Evolutionary conservation across 2,888 invertebrate species (phyloP).

Genomic region (Drosophila setosimentum): DNA sequence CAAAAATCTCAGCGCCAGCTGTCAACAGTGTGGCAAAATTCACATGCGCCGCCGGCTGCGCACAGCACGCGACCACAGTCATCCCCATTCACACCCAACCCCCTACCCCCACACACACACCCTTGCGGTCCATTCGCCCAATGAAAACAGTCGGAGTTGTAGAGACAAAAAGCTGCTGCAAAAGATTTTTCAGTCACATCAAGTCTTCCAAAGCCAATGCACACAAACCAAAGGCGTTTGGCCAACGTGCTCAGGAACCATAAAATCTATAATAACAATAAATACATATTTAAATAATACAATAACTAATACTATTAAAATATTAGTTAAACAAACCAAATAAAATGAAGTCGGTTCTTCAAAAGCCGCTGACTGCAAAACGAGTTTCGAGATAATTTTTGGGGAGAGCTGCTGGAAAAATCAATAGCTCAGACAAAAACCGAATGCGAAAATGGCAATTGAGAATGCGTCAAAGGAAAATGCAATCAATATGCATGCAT

Average conservation of each 20-base stretch:
- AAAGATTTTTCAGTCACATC: slow-evolving; percentile 79
- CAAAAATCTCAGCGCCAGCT: slow-evolving; percentile 66
- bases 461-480: slow-evolving; percentile 30
- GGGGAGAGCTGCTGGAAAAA: slow-evolving; percentile 54
- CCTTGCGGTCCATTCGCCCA: slow-evolving; percentile 39
- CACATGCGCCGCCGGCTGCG: slow-evolving; percentile 60
- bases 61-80: slow-evolving; percentile 44
- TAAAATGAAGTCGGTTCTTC: background rate
- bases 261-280: slow-evolving; percentile 19
- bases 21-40: slow-evolving; percentile 33
- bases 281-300: slow-evolving; percentile 20
- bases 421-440: slow-evolving; percentile 55
- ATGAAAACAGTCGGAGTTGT: slow-evolving; percentile 51
- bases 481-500: slow-evolving; percentile 43
- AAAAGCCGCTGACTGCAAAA: background rate
- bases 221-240: slow-evolving; percentile 20
- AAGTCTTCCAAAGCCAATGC: slow-evolving; percentile 83
- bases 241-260: slow-evolving; percentile 60
- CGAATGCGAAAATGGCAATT: slow-evolving; percentile 5
- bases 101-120: background rate
- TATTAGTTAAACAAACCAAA: slow-evolving; percentile 3
- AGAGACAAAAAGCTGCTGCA: slow-evolving; percentile 73
- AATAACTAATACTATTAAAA: slow-evolving; percentile 11
- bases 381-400: background rate
- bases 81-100: background rate